Evolutionary conservation across 2,888 invertebrate genomes (phyloP).

Genomic region (Pyrocoelia pectoralis): DNA sequence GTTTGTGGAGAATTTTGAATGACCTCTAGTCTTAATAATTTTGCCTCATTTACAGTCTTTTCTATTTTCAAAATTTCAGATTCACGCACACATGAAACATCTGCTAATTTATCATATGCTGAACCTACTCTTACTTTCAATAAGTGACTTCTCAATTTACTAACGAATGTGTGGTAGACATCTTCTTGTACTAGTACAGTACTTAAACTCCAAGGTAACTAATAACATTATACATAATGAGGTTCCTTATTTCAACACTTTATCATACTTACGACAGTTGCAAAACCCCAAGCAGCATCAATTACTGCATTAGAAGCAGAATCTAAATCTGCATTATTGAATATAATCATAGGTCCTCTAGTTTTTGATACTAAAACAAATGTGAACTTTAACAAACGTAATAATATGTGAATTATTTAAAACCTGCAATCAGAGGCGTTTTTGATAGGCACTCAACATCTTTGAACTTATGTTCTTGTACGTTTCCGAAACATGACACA

Average conservation of each 20-base stretch:
- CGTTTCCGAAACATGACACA: conserved; percentile 42
- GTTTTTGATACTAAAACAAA: conserved; percentile 16
- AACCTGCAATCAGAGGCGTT: conserved; percentile 11
- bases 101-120: conserved; percentile 59
- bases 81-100: conserved; percentile 56
- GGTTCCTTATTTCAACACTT: background rate
- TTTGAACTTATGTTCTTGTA: conserved; percentile 31
- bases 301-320: conserved; percentile 63
- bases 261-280: conserved; percentile 59
- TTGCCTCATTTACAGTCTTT: conserved; percentile 43
- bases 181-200: conserved; percentile 65
- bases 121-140: conserved; percentile 49
- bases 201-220: conserved; percentile 63
- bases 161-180: conserved; percentile 58
- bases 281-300: conserved; percentile 63
- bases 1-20: conserved; percentile 40
- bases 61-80: conserved; percentile 40
- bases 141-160: conserved; percentile 59
- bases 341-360: conserved; percentile 61
- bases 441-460: background rate
- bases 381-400: conserved; percentile 3
- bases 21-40: conserved; percentile 48
- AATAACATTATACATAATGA: conserved; percentile 37
- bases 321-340: conserved; percentile 65
- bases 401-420: background rate